Conservation (phyloP, 2,888 invertebrate genomes). For the Tricholauxania praeusta region DNA sequence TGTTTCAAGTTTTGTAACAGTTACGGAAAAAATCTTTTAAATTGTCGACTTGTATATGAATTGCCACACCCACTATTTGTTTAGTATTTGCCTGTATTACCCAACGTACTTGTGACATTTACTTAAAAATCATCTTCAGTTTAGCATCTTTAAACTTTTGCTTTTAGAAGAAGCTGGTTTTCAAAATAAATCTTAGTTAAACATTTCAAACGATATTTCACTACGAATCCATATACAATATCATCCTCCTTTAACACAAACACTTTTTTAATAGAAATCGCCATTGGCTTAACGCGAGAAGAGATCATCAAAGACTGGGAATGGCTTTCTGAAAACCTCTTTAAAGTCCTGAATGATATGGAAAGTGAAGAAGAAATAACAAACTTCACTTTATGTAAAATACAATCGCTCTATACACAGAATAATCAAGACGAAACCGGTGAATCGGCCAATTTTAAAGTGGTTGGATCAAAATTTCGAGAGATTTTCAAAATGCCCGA, state of each 20-base stretch:
- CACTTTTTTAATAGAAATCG: slow-evolving; percentile 78
- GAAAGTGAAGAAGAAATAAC: slow-evolving; percentile 94
- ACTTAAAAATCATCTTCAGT: too few species aligned
- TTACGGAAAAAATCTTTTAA: too few species aligned
- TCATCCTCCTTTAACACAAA: neutral
- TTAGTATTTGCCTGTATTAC: too few species aligned
- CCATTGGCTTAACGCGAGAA: slow-evolving; percentile 85
- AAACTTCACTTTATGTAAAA: slow-evolving; percentile 95
- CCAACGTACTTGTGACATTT: too few species aligned
- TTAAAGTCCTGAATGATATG: slow-evolving; percentile 88
- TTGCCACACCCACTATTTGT: too few species aligned
- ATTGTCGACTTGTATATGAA: too few species aligned
- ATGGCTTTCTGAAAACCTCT: slow-evolving; percentile 90
- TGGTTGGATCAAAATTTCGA: slow-evolving; percentile 90
- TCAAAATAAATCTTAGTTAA: too few species aligned
- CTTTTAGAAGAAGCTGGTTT: too few species aligned
- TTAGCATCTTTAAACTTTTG: too few species aligned
- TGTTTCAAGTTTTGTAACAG: too few species aligned
- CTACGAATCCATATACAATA: neutral
- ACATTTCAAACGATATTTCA: too few species aligned
- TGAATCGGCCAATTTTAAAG: slow-evolving; percentile 71
- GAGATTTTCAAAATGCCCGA: slow-evolving; percentile 90
- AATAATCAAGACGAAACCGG: slow-evolving; percentile 67
- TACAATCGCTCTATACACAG: slow-evolving; percentile 92
- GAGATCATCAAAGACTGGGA: slow-evolving; percentile 95